These are phyloP conservation scores for Genyomyrus donnyi DNA, from an alignment of 2,113 vertebrate genomes.

Conservation along the genomic window DNA sequence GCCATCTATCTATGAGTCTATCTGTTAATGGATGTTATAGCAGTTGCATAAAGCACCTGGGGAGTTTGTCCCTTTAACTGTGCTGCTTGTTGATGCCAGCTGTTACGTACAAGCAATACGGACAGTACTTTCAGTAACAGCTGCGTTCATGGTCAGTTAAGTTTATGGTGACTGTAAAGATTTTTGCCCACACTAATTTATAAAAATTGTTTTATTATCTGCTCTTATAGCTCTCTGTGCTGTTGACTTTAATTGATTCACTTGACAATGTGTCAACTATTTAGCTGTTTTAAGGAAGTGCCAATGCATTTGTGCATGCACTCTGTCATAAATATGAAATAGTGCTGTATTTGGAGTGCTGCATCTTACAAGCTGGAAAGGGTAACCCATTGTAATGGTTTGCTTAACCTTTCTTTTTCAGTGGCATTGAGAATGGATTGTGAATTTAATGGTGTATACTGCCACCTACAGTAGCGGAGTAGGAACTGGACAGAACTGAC, in stretches of 20 bases:
- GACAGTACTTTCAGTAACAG: neutral
- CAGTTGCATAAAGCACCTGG: neutral
- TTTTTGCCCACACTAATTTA: neutral
- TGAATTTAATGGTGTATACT: neutral
- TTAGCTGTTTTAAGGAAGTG: neutral
- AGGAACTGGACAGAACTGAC: neutral
- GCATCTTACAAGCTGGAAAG: neutral
- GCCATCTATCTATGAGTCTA: neutral
- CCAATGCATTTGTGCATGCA: neutral
- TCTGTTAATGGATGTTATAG: neutral
- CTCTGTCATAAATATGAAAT: neutral
- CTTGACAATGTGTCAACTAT: neutral
- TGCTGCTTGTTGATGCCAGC: neutral
- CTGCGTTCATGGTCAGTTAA: neutral
- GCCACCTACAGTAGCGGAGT: neutral
- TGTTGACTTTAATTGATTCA: neutral
- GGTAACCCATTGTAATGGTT: neutral
- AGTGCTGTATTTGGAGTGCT: neutral
- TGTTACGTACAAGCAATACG: neutral
- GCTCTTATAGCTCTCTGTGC: neutral
- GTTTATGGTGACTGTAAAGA: neutral
- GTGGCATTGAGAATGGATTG: neutral
- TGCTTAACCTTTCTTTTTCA: neutral
- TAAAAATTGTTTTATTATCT: neutral
- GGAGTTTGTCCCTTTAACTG: neutral